Base-by-base conservation (phyloP, 2,113 vertebrate genomes). In the Stictonetta naevosa region DNA sequence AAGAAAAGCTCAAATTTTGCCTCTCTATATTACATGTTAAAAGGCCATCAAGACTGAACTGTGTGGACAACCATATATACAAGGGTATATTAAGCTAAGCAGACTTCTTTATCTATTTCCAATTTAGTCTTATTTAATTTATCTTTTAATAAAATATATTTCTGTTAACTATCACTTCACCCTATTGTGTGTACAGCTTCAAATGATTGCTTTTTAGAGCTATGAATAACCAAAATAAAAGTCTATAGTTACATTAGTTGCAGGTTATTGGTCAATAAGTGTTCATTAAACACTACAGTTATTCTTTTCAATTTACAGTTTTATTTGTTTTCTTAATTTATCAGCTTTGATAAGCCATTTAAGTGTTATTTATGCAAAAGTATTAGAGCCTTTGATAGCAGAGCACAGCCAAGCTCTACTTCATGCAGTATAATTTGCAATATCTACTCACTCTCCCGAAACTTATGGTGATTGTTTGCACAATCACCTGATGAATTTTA, bases 321-420 rank as follows among this genome's bases (percentile, higher is more conserved):
- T 74, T 92, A 91, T 90, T 95, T 96, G 93, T 94, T 96, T 96
- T 97, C 95, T 95, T 93, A 93, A 96, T 96, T 95, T 92, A 95
- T 93, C 97, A 85, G 84, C 88, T 98, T 96, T 97, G 86, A 96
- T 96, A 90, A 85, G 50, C 42, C 76, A 78, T 86, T 86, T 89
- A 72, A 88, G 60, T 58, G 66, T 93, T 42, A 36, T 44, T 94
- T 79, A 83, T 19, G 33, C 11, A 59, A 73, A 94, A 85, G 48
- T 80, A 50, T 78, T 68, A 21, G 40, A 87, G 48, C 29, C 31
- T 93, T 79, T 90, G 83, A 88, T 14, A 42, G 72, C 13, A 73
- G 10, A 91, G 31, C 17, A 23, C 8, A 50, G 55, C 5, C 74
- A 55, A 44, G 16, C 44, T 89, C 29, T 87, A 7, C 29, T 85